Evolutionary conservation across 1,140 invertebrate species (phyloP), one percentile per base, ranked within the genome.

Genomic region (Acromyrmex charruanus): DNA sequence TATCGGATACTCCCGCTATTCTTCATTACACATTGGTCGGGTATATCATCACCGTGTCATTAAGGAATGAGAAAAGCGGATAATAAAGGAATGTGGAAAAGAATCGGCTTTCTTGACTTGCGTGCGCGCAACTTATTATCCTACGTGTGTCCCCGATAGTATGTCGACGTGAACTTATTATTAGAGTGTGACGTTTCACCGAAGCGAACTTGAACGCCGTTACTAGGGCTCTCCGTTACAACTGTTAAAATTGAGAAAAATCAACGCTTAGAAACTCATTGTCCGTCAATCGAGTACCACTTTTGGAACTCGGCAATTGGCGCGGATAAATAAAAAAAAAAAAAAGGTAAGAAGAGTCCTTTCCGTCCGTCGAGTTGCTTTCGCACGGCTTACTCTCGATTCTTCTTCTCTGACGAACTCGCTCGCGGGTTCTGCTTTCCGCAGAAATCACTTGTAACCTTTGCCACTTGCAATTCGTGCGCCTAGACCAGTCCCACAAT

Each of bases 131-230:
- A 89, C 91, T 90, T 88, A 93, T 94, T 94, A 93, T 91, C 89
- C 87, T 90, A 21, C 53, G 92, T 86, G 87, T 71, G 82, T 25
- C 87, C 85, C 81, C 80, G 80, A 84, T 75, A 61, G 69, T 75
- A 74, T 84, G 58, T 71, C 91, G 69, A 58, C 87, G 89, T 89
- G 72, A 88, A 91, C 91, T 87, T 90, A 86, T 93, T 93, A 94
- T 93, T 93, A 94, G 93, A 93, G 88, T 94, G 93, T 94, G 92
- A 94, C 94, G 91, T 91, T 92, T 93, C 89, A 77, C 82, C 74
- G 51, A 87, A 85, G 85, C 88, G 74, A 82, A 90, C 80, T 85
- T 90, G 80, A 81, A 88, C 88, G 82, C 12, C 68, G 65, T 28
- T 31, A 39, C n/a, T 25, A 44, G 14, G 39, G 49, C 25, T 25